A percentile compares a stretch with the other conserved stretches of the same genome.
Evolutionary conservation across 2,888 invertebrate species (phyloP).

Genomic region (Eumerus sabulonum): DNA sequence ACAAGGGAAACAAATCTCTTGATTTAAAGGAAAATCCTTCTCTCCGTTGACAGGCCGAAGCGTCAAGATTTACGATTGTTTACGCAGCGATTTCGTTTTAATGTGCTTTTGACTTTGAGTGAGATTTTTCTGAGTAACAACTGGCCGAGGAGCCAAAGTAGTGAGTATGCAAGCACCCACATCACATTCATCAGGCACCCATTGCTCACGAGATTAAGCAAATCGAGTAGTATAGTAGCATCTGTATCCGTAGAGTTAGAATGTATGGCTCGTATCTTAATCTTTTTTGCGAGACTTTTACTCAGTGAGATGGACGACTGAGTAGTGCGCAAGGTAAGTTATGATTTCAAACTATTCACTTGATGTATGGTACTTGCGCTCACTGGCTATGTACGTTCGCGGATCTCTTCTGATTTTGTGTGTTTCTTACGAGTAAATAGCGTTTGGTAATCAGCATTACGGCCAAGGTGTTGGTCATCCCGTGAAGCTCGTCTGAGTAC

Average conservation of each 20-base stretch:
- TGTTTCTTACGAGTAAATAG: background rate
- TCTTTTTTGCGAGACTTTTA: slow-evolving; percentile 16
- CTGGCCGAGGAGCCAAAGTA: slow-evolving; percentile 12
- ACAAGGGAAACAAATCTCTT: slow-evolving; percentile 65
- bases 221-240: slow-evolving; percentile 2
- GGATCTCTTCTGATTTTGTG: too few relatives aligned
- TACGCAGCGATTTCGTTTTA: slow-evolving; percentile 63
- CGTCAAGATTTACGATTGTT: slow-evolving; percentile 62
- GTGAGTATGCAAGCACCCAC: slow-evolving; percentile 17
- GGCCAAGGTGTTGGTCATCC: slow-evolving; percentile 11
- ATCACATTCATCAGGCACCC: slow-evolving; percentile 52
- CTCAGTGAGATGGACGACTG: slow-evolving; percentile 24
- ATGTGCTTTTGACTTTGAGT: slow-evolving; percentile 69
- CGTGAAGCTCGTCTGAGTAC: slow-evolving; percentile 4
- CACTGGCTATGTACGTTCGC: too few relatives aligned
- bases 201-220: slow-evolving; percentile 38
- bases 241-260: too few relatives aligned
- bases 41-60: slow-evolving; percentile 60
- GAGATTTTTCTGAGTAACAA: slow-evolving; percentile 62
- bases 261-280: background rate
- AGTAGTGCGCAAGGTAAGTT: slow-evolving; percentile 52
- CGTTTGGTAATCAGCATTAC: slow-evolving; percentile 2
- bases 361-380: background rate
- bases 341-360: slow-evolving; percentile 32
- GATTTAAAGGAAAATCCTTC: slow-evolving; percentile 59